Conservation (phyloP, 2,113 vertebrate genomes). For the Apteryx owenii region DNA sequence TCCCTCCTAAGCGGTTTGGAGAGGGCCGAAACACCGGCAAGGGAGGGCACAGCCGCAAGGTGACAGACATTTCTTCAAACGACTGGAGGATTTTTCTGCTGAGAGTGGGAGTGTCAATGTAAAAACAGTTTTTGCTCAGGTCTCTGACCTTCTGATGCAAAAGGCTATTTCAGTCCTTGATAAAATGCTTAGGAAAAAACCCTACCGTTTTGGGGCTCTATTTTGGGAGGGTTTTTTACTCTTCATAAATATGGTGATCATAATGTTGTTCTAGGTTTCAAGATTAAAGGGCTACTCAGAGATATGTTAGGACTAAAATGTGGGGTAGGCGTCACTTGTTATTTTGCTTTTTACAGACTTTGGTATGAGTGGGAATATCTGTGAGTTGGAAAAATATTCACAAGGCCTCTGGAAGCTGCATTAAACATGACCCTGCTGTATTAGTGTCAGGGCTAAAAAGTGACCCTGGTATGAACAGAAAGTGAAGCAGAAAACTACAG, state of each 20-base stretch:
- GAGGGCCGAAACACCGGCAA: not conserved
- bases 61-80: not conserved
- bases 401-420: not conserved
- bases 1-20: not conserved
- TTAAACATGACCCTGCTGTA: not conserved
- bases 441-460: slow-evolving; percentile 1
- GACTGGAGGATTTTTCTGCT: slow-evolving; percentile 14
- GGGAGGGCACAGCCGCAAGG: not conserved
- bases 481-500: not conserved
- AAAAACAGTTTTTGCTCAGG: not conserved
- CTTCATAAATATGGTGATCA: not conserved
- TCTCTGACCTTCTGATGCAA: not conserved
- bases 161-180: not conserved
- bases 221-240: not conserved
- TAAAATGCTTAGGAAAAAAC: not conserved
- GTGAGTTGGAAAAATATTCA: not conserved
- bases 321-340: not conserved
- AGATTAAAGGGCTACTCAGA: slow-evolving; percentile 10
- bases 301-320: slow-evolving; percentile 1
- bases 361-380: not conserved
- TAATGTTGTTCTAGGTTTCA: slow-evolving; percentile 8
- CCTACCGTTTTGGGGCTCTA: not conserved
- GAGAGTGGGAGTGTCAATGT: not conserved
- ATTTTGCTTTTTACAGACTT: not conserved
- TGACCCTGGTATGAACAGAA: not conserved